phyloP scores from a whole-genome alignment of 2,113 vertebrate species.

The Antennarius striatus region DNA sequence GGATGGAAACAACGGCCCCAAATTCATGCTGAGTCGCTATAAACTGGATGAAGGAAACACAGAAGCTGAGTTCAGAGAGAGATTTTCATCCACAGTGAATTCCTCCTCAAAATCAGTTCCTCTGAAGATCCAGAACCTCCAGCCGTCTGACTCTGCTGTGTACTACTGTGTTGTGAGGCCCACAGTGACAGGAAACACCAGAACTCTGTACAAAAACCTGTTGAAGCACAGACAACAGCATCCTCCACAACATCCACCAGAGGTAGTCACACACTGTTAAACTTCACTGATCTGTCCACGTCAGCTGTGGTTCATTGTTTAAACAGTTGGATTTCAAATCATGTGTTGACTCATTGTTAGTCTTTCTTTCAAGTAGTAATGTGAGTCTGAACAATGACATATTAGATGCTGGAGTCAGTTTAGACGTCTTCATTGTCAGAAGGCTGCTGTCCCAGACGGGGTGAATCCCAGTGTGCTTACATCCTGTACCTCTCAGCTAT shows the following conservation, averaged over 20 bases:
- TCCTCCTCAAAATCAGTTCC: not conserved
- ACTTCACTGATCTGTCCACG: not conserved
- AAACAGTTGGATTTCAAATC: too few relatives aligned
- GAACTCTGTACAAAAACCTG: constrained; percentile 29
- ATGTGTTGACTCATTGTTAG: too few relatives aligned
- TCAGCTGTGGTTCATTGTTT: not conserved
- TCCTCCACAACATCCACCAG: not conserved
- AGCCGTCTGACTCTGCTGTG: constrained; percentile 26
- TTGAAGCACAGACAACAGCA: not conserved
- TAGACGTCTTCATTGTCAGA: too few relatives aligned
- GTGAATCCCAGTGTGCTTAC: too few relatives aligned
- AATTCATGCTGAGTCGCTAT: not conserved
- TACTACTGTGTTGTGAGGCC: constrained; percentile 39
- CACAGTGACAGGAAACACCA: constrained; percentile 27
- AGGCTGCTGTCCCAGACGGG: too few relatives aligned
- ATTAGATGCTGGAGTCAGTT: too few relatives aligned
- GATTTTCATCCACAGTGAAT: constrained; percentile 1
- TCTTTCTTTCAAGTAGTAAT: too few relatives aligned
- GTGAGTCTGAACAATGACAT: too few relatives aligned
- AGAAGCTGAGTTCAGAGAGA: not conserved
- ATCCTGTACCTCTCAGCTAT: too few relatives aligned
- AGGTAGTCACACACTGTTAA: not conserved
- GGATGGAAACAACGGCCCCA: not conserved
- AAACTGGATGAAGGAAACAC: not conserved
- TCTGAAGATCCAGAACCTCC: constrained; percentile 33